phyloP scores from a whole-genome alignment of 2,113 vertebrate species.

The Poeciliopsis retropinna region DNA sequence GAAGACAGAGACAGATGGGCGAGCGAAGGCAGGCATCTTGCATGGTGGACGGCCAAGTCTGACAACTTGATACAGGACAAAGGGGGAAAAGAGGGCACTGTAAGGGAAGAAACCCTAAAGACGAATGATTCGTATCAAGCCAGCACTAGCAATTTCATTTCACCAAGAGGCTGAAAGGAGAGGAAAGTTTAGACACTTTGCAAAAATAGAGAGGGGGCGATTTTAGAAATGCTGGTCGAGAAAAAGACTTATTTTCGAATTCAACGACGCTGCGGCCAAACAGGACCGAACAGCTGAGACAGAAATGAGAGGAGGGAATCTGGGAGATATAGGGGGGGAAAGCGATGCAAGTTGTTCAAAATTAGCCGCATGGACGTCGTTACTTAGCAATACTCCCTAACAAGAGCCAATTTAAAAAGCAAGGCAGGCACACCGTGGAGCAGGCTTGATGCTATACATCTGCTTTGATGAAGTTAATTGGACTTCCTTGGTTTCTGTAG shows the following conservation, averaged over 20 bases:
- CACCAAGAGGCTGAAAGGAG: constrained; percentile 48
- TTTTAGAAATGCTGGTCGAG: constrained; percentile 50
- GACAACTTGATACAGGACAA: constrained; percentile 67
- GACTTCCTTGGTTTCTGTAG: not conserved
- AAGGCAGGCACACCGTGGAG: not conserved
- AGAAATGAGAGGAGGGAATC: constrained; percentile 51
- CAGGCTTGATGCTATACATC: not conserved
- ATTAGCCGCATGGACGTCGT: constrained; percentile 42
- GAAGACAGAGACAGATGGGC: constrained; percentile 66
- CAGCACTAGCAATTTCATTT: constrained; percentile 67
- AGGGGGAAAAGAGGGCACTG: constrained; percentile 43
- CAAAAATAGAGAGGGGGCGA: constrained; percentile 23
- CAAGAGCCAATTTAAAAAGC: constrained; percentile 15
- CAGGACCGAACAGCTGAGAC: constrained; percentile 50
- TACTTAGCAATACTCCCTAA: constrained; percentile 22
- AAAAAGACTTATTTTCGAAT: constrained; percentile 51
- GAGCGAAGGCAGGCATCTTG: constrained; percentile 44
- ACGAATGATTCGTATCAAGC: constrained; percentile 48
- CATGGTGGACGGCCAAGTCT: constrained; percentile 60
- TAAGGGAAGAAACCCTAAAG: constrained; percentile 60
- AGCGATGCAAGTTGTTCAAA: constrained; percentile 54
- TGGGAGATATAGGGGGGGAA: constrained; percentile 49
- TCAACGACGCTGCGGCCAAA: constrained; percentile 19
- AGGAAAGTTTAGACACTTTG: constrained; percentile 18
- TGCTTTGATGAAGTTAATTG: not conserved